Percentiles rank a stretch among this genome's conserved stretches.
phyloP scores from a whole-genome alignment of 2,888 invertebrate species.

The Kuschelorhynchus macadamiae region DNA sequence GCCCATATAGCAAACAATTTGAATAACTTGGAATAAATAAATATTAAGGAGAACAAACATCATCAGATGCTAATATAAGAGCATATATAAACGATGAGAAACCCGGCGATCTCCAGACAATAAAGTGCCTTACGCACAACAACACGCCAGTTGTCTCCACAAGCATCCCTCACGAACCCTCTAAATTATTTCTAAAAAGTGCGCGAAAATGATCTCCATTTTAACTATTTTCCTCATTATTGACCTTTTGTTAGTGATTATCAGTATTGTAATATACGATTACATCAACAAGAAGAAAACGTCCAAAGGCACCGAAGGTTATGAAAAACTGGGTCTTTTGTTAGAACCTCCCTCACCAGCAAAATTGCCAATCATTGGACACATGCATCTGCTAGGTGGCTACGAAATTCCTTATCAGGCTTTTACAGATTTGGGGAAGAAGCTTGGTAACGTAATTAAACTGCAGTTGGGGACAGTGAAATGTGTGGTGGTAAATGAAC shows the following conservation, averaged over 20 bases:
- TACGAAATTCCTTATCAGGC: slow-evolving; percentile 75
- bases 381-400: slow-evolving; percentile 72
- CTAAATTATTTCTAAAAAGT: slow-evolving; percentile 8
- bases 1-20: slow-evolving; percentile 37
- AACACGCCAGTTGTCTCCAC: slow-evolving; percentile 40
- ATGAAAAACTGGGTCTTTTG: slow-evolving; percentile 12
- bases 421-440: slow-evolving; percentile 70
- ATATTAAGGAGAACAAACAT: slow-evolving; percentile 31
- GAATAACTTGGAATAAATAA: slow-evolving; percentile 38
- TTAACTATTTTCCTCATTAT: slow-evolving; percentile 24
- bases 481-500: slow-evolving; percentile 73
- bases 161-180: slow-evolving; percentile 26
- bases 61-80: slow-evolving; percentile 38
- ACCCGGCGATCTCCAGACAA: slow-evolving; percentile 36
- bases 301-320: not conserved
- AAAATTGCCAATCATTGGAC: slow-evolving; percentile 73
- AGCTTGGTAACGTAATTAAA: slow-evolving; percentile 72
- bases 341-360: slow-evolving; percentile 71
- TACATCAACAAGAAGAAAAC: not conserved
- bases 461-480: slow-evolving; percentile 72
- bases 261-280: slow-evolving; percentile 3
- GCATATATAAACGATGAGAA: slow-evolving; percentile 33
- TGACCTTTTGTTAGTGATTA: slow-evolving; percentile 22
- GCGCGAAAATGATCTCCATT: slow-evolving; percentile 31
- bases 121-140: slow-evolving; percentile 36